Evolutionary conservation across 2,113 vertebrate genomes (phyloP).

Genomic region (Saccopteryx bilineata): DNA sequence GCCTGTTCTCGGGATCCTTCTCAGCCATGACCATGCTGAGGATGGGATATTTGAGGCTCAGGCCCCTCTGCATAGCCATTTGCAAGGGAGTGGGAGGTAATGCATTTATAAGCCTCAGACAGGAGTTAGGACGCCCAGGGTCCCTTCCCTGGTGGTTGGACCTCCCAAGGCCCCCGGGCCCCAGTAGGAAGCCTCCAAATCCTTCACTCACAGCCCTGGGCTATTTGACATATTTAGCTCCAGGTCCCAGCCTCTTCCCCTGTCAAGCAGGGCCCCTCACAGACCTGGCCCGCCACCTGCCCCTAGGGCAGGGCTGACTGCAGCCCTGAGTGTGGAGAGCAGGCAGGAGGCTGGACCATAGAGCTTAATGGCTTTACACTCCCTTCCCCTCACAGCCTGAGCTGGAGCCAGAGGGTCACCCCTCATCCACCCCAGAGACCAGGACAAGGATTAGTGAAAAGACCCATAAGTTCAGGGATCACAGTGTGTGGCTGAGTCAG

Average conservation of each 20-base stretch:
- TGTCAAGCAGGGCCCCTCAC: neutral
- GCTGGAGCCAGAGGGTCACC: conserved; percentile 25
- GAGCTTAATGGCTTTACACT: neutral
- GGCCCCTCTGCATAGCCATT: neutral
- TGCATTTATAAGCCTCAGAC: neutral
- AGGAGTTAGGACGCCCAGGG: neutral
- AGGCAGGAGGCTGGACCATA: neutral
- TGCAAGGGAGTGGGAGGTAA: no score
- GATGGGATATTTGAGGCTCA: neutral
- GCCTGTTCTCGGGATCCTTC: neutral
- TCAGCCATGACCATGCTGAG: neutral
- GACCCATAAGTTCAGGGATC: conserved; percentile 63
- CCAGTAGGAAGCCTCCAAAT: neutral
- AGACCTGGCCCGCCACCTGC: neutral
- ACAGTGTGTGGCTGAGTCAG: conserved; percentile 49
- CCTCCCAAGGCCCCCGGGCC: neutral
- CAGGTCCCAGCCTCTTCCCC: neutral
- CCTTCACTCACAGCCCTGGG: neutral
- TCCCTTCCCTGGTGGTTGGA: neutral
- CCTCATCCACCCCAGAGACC: conserved; percentile 66
- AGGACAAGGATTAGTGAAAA: conserved; percentile 67
- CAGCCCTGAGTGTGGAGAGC: neutral
- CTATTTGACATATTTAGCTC: neutral
- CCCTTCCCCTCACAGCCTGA: neutral
- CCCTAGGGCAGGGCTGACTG: fast-evolving